phyloP scores from a whole-genome alignment of 2,113 vertebrate genomes.

The Passerina amoena region DNA sequence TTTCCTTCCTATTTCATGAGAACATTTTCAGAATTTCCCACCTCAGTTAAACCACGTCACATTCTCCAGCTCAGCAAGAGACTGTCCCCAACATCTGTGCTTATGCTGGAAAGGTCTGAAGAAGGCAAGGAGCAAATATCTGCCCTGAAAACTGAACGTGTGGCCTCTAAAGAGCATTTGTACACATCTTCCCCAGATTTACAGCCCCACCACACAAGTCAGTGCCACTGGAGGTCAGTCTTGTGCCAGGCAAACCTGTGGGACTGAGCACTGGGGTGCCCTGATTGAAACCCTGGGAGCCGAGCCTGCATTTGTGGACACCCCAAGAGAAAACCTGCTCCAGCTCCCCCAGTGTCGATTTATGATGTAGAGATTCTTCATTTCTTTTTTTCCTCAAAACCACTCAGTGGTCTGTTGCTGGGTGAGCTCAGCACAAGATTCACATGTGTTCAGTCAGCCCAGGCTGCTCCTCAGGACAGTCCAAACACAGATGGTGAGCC shows the following conservation, averaged over 20 bases:
- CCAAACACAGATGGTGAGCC: background rate
- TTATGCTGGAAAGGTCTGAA: background rate
- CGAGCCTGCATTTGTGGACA: rapidly evolving
- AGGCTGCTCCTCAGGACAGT: background rate
- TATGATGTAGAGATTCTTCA: background rate
- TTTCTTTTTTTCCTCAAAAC: background rate
- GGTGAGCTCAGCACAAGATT: background rate
- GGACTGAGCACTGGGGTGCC: background rate
- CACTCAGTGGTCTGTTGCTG: background rate
- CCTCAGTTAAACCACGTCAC: rapidly evolving
- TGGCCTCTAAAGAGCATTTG: background rate
- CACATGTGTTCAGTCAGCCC: rapidly evolving
- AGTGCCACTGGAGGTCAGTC: slow-evolving; percentile 63
- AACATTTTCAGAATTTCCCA: background rate
- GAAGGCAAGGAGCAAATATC: background rate
- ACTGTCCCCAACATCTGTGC: too few relatives aligned
- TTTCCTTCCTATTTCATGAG: background rate
- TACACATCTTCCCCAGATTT: background rate
- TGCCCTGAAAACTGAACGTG: background rate
- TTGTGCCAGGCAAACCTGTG: slow-evolving; percentile 29
- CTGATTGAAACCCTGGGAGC: background rate
- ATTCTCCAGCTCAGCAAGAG: background rate
- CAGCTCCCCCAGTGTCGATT: background rate
- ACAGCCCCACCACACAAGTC: background rate
- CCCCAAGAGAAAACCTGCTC: background rate